Conservation (phyloP, 2,888 invertebrate species). For the Halictus ligatus region DNA sequence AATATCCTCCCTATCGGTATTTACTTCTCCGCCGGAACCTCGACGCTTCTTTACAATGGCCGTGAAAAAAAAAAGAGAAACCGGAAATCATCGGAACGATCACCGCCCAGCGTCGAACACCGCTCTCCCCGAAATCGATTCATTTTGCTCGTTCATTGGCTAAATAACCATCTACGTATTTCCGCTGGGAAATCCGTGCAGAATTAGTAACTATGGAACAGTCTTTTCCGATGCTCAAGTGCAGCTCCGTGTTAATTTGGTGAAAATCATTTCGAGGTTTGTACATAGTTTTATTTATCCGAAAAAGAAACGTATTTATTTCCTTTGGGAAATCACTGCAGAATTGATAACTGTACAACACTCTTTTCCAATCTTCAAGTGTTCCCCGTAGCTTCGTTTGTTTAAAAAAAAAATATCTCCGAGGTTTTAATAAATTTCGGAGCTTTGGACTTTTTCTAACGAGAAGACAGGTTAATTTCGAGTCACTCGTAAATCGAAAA, state of each 20-base stretch:
- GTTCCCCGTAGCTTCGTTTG: too few species aligned
- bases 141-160: neutral
- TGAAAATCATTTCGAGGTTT: too few species aligned
- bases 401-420: neutral
- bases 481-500: neutral
- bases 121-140: neutral
- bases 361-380: too few species aligned
- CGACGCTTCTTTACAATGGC: slow-evolving; percentile 46
- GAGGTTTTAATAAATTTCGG: too few species aligned
- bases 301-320: too few species aligned
- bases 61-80: slow-evolving; percentile 34
- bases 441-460: too few species aligned
- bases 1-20: slow-evolving; percentile 52
- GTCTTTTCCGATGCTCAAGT: neutral
- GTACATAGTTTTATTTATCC: too few species aligned
- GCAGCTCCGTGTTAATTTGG: neutral
- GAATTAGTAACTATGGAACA: neutral
- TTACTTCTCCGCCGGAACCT: slow-evolving; percentile 24
- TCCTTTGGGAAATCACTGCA: too few species aligned
- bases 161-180: neutral
- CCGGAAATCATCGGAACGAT: slow-evolving; percentile 40
- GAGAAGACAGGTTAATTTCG: too few species aligned
- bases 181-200: too few species aligned
- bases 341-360: too few species aligned
- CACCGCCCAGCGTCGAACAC: slow-evolving; percentile 1